Conservation (phyloP, 2,888 invertebrate species). For the Eumerus sabulonum region DNA sequence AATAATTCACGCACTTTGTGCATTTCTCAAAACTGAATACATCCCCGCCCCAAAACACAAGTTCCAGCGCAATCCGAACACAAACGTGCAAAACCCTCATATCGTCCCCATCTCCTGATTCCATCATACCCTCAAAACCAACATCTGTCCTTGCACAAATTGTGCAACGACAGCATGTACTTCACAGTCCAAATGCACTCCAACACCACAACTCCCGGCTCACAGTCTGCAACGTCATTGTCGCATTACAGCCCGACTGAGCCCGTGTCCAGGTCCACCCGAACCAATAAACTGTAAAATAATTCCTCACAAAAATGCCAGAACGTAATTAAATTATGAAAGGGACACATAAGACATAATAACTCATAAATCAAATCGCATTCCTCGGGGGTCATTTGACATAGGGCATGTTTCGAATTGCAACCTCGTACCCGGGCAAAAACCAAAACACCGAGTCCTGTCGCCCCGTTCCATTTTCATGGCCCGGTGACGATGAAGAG, state of each 20-base stretch:
- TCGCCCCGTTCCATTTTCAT: neutral
- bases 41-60: neutral
- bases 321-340: conserved; percentile 69
- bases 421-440: conserved; percentile 17
- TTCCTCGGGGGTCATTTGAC: conserved; percentile 68
- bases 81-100: conserved; percentile 27
- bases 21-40: conserved; percentile 59
- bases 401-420: conserved; percentile 68
- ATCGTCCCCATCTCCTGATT: conserved; percentile 11
- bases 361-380: conserved; percentile 69
- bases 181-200: conserved; percentile 29
- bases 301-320: conserved; percentile 69
- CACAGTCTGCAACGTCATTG: no score
- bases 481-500: neutral
- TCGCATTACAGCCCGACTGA: no score
- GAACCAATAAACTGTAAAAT: conserved; percentile 69
- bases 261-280: neutral
- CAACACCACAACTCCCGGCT: neutral
- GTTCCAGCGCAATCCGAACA: conserved; percentile 5
- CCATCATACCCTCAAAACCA: neutral
- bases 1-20: conserved; percentile 62
- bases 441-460: conserved; percentile 43
- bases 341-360: conserved; percentile 69
- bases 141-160: conserved; percentile 50
- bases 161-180: conserved; percentile 65